These are phyloP conservation scores for Clarias gariepinus DNA, from an alignment of 2,113 vertebrate genomes.

Conservation along the genomic window DNA sequence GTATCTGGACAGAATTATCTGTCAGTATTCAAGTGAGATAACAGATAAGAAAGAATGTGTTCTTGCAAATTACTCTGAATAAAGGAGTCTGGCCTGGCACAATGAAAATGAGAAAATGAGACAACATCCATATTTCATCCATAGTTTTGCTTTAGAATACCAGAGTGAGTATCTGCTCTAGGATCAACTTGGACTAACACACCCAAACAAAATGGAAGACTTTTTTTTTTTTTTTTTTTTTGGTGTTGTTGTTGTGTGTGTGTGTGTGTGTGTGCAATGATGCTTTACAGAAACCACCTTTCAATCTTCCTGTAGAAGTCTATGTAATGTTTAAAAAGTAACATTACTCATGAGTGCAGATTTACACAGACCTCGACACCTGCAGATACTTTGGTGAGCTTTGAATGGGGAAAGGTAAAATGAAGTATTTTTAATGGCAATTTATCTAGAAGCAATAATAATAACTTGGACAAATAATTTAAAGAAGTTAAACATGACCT, in stretches of 20 bases:
- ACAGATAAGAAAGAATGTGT: conserved; percentile 20
- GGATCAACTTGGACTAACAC: background rate
- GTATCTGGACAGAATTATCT: conserved; percentile 29
- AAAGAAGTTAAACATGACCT: background rate
- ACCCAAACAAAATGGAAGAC: background rate
- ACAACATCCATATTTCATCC: background rate
- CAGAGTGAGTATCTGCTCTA: conserved; percentile 3
- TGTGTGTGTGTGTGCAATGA: background rate
- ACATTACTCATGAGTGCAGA: background rate
- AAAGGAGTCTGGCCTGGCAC: conserved; percentile 9
- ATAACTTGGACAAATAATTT: background rate
- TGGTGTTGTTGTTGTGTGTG: background rate
- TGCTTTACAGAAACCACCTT: background rate
- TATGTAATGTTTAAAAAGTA: conserved; percentile 16
- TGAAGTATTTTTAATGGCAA: background rate
- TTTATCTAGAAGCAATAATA: background rate
- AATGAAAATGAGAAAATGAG: conserved; percentile 16
- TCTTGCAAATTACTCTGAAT: conserved; percentile 1
- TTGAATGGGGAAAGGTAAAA: background rate
- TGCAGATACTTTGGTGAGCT: background rate
- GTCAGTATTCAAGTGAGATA: conserved; percentile 1
- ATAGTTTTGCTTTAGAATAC: background rate
- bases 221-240: background rate
- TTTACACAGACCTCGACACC: background rate
- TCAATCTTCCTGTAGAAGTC: background rate